Evolutionary conservation across 2,797 vertebrate genomes (phyloP).

Genomic region (Lithobates sylvaticus): DNA sequence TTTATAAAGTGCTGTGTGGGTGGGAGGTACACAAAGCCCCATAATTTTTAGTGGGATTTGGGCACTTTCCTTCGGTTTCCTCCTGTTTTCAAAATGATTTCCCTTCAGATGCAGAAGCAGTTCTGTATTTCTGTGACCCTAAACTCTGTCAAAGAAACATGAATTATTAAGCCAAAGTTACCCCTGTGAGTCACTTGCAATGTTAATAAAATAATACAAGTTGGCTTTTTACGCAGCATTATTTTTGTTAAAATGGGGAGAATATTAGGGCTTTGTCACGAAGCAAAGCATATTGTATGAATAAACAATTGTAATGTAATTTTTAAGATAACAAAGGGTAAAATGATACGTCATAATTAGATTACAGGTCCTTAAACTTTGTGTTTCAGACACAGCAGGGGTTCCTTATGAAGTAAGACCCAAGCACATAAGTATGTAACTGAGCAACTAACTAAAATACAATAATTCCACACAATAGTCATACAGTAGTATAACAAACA

Average conservation of each 20-base stretch:
- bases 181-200: slow-evolving; percentile 32
- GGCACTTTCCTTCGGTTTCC: slow-evolving; percentile 56
- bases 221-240: not conserved
- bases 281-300: not conserved
- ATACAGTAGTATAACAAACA: not conserved
- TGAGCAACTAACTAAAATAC: not conserved
- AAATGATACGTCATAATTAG: not conserved
- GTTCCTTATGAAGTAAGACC: not conserved
- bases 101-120: slow-evolving; percentile 46
- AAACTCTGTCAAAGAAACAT: slow-evolving; percentile 42
- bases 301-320: not conserved
- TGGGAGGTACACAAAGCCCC: slow-evolving; percentile 60
- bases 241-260: not conserved
- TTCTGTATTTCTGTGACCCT: slow-evolving; percentile 39
- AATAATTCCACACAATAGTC: no score
- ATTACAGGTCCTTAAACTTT: not conserved
- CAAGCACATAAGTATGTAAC: not conserved
- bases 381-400: not conserved
- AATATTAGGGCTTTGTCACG: not conserved
- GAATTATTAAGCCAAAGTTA: slow-evolving; percentile 22
- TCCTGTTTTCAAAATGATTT: slow-evolving; percentile 63
- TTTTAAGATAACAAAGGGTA: not conserved
- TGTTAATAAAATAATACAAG: slow-evolving; percentile 40
- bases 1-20: slow-evolving; percentile 61
- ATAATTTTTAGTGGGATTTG: slow-evolving; percentile 61